These are phyloP conservation scores for Ophthalmolycus amberensis DNA, from an alignment of 2,113 vertebrate species.

Conservation along the genomic window DNA sequence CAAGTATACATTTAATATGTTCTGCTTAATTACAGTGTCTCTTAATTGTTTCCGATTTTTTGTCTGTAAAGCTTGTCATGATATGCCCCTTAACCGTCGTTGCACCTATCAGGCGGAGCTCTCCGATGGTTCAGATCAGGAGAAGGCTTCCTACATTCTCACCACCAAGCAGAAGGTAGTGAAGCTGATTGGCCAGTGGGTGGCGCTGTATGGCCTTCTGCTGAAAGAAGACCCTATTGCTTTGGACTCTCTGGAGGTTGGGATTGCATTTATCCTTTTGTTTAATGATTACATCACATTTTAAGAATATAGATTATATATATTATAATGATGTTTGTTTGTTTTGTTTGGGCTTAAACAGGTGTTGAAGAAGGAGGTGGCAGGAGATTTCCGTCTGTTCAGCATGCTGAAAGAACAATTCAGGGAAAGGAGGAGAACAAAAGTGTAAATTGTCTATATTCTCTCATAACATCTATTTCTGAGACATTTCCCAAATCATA, in stretches of 20 bases:
- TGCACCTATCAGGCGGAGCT: constrained; percentile 89
- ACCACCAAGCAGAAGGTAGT: constrained; percentile 91
- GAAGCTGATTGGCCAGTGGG: constrained; percentile 91
- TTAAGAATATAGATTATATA: not conserved
- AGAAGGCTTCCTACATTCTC: constrained; percentile 87
- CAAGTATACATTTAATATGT: not conserved
- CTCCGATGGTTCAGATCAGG: constrained; percentile 88
- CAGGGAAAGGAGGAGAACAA: constrained; percentile 85
- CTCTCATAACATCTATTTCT: not conserved
- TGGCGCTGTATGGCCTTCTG: constrained; percentile 86
- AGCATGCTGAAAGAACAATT: constrained; percentile 86
- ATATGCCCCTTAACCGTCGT: constrained; percentile 81
- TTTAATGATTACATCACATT: not conserved
- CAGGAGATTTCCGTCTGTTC: constrained; percentile 83
- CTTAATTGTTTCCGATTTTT: not conserved
- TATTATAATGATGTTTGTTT: not conserved
- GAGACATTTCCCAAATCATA: not conserved
- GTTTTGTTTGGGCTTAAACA: constrained; percentile 53
- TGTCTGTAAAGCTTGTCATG: not conserved
- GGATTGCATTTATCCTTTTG: constrained; percentile 7
- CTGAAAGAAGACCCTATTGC: constrained; percentile 88
- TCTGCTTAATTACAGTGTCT: not conserved
- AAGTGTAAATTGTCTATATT: constrained; percentile 82
- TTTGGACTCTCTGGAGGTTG: constrained; percentile 89
- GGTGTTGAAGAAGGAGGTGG: constrained; percentile 88